Conservation (phyloP, 2,113 vertebrate species). For the Atrichornis clamosus region DNA sequence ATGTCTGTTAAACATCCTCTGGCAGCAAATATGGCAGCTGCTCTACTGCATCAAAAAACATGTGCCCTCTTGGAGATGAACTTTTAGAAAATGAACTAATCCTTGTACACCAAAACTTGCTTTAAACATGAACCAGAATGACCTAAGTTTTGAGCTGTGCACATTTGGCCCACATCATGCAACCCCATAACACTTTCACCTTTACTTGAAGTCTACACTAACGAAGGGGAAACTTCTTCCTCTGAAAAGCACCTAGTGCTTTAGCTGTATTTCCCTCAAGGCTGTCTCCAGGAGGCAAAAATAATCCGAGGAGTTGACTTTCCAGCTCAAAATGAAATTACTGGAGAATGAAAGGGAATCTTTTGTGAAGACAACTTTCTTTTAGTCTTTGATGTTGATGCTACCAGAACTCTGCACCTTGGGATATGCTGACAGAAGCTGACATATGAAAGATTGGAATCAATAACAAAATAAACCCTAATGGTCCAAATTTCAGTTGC, state of each 20-base stretch:
- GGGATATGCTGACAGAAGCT: neutral
- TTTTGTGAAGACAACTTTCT: neutral
- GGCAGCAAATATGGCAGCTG: neutral
- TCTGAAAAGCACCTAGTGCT: neutral
- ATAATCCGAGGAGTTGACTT: neutral
- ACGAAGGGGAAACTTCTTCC: neutral
- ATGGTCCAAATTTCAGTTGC: neutral
- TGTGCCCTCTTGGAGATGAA: neutral
- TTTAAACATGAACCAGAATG: neutral
- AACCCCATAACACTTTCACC: neutral
- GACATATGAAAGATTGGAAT: neutral
- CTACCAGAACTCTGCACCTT: neutral
- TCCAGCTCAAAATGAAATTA: neutral
- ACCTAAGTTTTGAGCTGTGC: neutral
- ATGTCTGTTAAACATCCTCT: neutral
- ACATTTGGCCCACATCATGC: neutral
- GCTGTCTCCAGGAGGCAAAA: neutral
- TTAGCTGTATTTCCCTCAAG: neutral
- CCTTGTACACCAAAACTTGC: neutral
- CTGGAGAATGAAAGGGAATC: neutral
- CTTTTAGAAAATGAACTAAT: neutral
- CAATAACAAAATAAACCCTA: neutral
- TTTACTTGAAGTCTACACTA: neutral
- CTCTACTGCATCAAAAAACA: neutral
- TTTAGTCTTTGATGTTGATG: neutral